These are phyloP conservation scores for Antennarius maculatus DNA, from an alignment of 2,797 vertebrate genomes.

Conservation along the genomic window DNA sequence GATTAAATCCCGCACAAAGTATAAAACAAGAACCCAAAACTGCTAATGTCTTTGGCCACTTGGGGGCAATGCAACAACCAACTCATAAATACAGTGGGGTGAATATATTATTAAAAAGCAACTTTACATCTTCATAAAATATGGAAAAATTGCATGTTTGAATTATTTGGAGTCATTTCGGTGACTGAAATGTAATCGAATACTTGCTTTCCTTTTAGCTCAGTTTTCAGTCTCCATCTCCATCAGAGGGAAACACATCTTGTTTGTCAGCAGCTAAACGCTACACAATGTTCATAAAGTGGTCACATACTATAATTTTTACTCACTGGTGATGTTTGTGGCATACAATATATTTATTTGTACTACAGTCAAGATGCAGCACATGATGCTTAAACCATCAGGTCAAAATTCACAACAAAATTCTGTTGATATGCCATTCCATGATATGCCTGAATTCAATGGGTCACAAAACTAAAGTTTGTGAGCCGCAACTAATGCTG, in stretches of 20 bases:
- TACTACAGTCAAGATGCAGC: neutral
- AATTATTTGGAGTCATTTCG: neutral
- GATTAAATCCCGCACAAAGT: no score
- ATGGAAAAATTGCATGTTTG: neutral
- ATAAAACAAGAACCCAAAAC: neutral
- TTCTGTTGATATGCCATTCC: neutral
- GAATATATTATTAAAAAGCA: neutral
- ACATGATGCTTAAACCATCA: constrained; percentile 3
- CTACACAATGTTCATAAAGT: neutral
- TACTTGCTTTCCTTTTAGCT: neutral
- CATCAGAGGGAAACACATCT: neutral
- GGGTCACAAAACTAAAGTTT: neutral
- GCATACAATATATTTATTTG: neutral
- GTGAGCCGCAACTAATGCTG: no score
- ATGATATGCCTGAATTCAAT: neutral
- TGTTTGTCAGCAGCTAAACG: neutral
- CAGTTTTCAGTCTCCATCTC: constrained; percentile 2
- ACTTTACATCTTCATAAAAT: constrained; percentile 1
- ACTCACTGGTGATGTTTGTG: neutral
- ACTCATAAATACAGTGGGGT: neutral
- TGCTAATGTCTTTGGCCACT: neutral
- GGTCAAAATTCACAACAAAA: no score
- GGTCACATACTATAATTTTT: neutral
- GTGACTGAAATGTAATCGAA: neutral
- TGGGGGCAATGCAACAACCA: neutral